phyloP scores from a whole-genome alignment of 1,140 invertebrate species.

The Scylla paramamosain region DNA sequence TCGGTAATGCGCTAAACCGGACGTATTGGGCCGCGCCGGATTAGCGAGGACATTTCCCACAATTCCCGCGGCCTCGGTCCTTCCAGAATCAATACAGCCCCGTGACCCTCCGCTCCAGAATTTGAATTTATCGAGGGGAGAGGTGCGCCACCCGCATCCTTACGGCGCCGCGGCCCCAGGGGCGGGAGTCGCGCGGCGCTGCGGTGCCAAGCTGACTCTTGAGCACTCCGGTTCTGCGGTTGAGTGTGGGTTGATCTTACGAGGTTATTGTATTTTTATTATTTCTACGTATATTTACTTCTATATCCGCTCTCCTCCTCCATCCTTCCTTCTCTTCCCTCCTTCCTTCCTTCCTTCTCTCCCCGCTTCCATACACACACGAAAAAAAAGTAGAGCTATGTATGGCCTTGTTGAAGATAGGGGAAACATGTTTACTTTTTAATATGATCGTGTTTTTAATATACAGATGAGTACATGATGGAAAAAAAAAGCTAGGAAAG shows the following conservation, averaged over 20 bases:
- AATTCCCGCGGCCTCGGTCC: slow-evolving; percentile 21
- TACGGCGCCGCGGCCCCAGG: neutral
- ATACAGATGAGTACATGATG: no score
- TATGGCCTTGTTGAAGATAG: no score
- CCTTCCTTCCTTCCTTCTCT: no score
- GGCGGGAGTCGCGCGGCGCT: neutral
- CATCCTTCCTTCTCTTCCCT: no score
- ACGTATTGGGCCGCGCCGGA: slow-evolving; percentile 31
- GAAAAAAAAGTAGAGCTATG: no score
- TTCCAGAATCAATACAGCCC: slow-evolving; percentile 53
- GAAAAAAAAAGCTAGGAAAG: no score
- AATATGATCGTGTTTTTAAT: no score
- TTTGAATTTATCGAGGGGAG: slow-evolving; percentile 28
- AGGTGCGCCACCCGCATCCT: neutral
- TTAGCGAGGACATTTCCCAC: slow-evolving; percentile 49
- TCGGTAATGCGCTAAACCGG: slow-evolving; percentile 54
- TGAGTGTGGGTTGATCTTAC: neutral
- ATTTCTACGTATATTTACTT: neutral
- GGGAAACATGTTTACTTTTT: no score
- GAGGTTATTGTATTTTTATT: slow-evolving; percentile 24
- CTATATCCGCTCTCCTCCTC: neutral
- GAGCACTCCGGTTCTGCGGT: neutral
- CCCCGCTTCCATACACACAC: no score
- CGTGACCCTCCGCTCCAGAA: slow-evolving; percentile 47
- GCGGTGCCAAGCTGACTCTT: neutral